phyloP scores from a whole-genome alignment of 2,113 vertebrate genomes.

The Neotoma lepida region DNA sequence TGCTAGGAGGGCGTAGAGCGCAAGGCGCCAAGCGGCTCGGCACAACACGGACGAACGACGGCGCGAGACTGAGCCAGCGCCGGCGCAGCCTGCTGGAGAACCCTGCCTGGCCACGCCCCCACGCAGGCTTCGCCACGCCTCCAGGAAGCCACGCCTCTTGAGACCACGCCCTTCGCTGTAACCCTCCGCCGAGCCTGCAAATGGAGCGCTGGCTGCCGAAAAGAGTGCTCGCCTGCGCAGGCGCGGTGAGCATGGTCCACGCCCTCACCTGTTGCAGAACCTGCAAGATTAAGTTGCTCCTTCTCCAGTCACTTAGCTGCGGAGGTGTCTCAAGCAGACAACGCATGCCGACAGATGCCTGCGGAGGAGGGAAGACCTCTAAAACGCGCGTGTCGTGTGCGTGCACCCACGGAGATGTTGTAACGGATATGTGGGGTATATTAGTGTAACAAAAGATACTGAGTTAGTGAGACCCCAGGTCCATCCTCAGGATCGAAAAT shows the following conservation, averaged over 20 bases:
- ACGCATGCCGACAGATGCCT: not conserved
- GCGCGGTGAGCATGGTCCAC: not conserved
- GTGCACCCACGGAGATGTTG: not conserved
- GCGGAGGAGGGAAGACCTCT: no score
- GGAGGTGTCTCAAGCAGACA: not conserved
- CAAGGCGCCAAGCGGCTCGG: not conserved
- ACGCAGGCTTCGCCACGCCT: accelerated
- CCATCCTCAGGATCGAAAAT: not conserved
- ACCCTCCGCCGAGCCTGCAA: constrained; percentile 76
- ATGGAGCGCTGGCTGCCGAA: not conserved
- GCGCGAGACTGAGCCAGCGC: constrained; percentile 84
- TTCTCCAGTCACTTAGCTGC: not conserved
- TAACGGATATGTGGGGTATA: not conserved
- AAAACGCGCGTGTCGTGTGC: not conserved
- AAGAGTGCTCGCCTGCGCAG: constrained; percentile 75
- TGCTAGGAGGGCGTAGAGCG: not conserved
- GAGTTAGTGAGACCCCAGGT: not conserved
- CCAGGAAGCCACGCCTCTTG: not conserved
- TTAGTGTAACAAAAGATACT: not conserved
- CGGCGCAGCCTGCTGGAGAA: accelerated
- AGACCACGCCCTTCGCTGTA: accelerated
- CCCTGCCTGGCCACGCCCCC: accelerated
- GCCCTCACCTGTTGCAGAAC: not conserved
- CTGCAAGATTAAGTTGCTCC: not conserved
- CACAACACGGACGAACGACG: not conserved